Evolutionary conservation across 2,797 vertebrate genomes (phyloP).

Genomic region (Tachyglossus aculeatus): DNA sequence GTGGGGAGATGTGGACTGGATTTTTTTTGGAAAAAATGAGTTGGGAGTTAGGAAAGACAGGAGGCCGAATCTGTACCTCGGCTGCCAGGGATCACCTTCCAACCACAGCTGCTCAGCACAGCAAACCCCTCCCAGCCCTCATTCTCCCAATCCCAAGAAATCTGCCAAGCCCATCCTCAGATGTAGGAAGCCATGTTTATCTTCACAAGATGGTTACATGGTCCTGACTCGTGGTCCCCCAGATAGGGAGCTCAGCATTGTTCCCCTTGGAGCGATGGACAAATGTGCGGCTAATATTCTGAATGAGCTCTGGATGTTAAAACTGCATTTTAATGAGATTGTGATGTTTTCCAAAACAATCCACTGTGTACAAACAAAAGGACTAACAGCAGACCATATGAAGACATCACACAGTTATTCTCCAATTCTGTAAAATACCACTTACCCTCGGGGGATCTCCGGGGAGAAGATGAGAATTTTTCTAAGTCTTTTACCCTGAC

Average conservation of each 20-base stretch:
- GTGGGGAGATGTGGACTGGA: too few relatives aligned
- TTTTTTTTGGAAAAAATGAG: too few relatives aligned
- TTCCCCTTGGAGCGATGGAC: not conserved
- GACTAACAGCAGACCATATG: constrained; percentile 34
- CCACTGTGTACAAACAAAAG: constrained; percentile 54
- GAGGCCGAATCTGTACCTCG: not conserved
- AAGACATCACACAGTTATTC: constrained; percentile 39
- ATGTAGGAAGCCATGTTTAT: not conserved
- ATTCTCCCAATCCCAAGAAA: not conserved
- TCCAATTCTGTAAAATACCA: constrained; percentile 31
- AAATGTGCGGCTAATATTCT: constrained; percentile 13
- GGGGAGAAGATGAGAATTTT: not conserved
- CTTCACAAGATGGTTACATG: not conserved
- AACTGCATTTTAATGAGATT: constrained; percentile 59
- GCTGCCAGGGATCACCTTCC: not conserved
- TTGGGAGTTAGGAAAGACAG: too few relatives aligned
- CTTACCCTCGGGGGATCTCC: constrained; percentile 24
- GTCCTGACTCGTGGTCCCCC: not conserved
- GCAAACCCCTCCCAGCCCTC: not conserved
- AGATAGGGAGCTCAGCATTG: not conserved
- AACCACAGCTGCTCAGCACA: not conserved
- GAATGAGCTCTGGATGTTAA: constrained; percentile 41
- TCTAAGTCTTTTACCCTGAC: constrained; percentile 41
- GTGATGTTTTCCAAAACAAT: constrained; percentile 58
- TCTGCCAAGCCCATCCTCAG: not conserved